phyloP scores from a whole-genome alignment of 2,113 vertebrate genomes.

The Mus pahari region DNA sequence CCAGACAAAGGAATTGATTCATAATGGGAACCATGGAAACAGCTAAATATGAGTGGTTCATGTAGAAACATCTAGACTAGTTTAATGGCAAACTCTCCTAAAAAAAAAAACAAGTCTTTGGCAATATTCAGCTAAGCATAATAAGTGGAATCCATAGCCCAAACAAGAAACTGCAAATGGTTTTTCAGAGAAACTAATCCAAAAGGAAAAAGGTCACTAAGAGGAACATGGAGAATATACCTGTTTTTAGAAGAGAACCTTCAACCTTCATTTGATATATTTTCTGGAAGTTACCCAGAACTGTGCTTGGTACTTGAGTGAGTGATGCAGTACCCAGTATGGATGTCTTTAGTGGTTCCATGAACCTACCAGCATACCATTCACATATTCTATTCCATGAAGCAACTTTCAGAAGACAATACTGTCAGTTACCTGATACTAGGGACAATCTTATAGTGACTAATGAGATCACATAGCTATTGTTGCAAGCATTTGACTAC shows the following conservation, averaged over 20 bases:
- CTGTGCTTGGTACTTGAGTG: neutral
- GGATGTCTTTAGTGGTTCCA: neutral
- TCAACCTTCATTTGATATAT: neutral
- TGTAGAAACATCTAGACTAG: slow-evolving; percentile 55
- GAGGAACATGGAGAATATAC: neutral
- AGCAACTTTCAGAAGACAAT: neutral
- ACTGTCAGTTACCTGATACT: neutral
- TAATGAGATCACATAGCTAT: slow-evolving; percentile 21
- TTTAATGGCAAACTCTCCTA: slow-evolving; percentile 32
- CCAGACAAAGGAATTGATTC: slow-evolving; percentile 48
- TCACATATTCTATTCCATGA: neutral
- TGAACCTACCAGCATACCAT: neutral
- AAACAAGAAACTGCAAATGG: slow-evolving; percentile 23
- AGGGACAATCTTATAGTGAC: neutral
- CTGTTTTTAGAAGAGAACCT: slow-evolving; percentile 31
- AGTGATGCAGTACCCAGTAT: neutral
- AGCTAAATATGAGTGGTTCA: slow-evolving; percentile 30
- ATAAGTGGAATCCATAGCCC: slow-evolving; percentile 11
- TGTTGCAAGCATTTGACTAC: slow-evolving; percentile 27
- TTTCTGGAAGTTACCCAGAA: slow-evolving; percentile 18
- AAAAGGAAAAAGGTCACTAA: slow-evolving; percentile 36
- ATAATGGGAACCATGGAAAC: slow-evolving; percentile 63
- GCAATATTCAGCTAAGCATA: slow-evolving; percentile 45
- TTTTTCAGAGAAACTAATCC: slow-evolving; percentile 37
- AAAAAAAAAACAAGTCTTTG: slow-evolving; percentile 26